Base-by-base conservation (phyloP, 2,888 invertebrate genomes). In the Himalopsyche kuldschensis region DNA sequence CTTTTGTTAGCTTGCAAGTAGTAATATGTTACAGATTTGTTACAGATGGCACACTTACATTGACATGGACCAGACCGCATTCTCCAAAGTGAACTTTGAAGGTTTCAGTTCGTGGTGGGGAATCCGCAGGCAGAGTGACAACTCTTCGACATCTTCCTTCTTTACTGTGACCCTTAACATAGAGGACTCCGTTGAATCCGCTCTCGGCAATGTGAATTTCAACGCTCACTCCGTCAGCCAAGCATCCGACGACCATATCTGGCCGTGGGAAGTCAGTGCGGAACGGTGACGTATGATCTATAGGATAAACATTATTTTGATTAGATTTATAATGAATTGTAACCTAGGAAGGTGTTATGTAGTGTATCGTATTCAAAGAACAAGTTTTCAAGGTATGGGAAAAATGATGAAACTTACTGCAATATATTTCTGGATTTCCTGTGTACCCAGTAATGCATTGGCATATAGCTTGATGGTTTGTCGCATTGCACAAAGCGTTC, bases 131-230 rank as follows among this genome's bases (percentile, higher is more conserved):
- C 82, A 96, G 92, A 47, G 95, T 95, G 1, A 97, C 94, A 0
- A 97, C 94, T 80, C 95, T 93, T 86, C 97, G 93, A 89, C 98
- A 98, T 85, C 96, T 94, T 88, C 97, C 97, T 88, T 98, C 97
- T 89, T 98, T 97, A 89, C 97, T 97, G 90, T 97, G 97, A 46
- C 98, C 97, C 90, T 98, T 98, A 0, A 98, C 98, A 88, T 98
- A 98, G 1, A 98, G 91, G 0, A 98, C 96, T 20, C 98, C 98
- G 88, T 97, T 96, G 89, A 97, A 98, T 84, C 95, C 95, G 87
- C 94, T 94, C 87, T 95, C 94, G 30, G 92, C 91, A 46, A 96
- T 94, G 88, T 95, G 94, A 77, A 97, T 94, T 88, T 95, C 94
- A 0, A 98, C 97, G 89, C 96, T 95, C 10, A 98, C 97, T 48